Evolutionary conservation across 2,888 invertebrate species (phyloP).

Genomic region (Drosophila leonis): DNA sequence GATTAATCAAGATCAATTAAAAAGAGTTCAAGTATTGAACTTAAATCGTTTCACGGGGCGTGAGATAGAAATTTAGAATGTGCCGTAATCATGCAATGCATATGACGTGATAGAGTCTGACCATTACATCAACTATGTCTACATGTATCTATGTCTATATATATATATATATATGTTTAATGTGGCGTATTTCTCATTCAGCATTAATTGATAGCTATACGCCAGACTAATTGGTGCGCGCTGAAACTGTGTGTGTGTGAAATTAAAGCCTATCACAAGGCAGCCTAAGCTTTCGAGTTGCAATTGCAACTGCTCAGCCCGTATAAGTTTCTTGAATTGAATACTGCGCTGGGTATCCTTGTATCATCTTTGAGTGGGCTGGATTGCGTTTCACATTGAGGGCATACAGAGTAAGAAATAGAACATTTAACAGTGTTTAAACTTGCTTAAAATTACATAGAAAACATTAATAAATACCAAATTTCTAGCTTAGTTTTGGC

Average conservation of each 20-base stretch:
- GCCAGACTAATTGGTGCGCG: not conserved
- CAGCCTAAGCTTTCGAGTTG: not conserved
- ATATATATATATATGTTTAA: not conserved
- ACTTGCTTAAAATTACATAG: not conserved
- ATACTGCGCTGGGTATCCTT: not conserved
- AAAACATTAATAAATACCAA: too few species aligned
- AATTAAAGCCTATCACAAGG: conserved; percentile 5
- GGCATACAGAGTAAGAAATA: too few species aligned
- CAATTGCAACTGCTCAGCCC: not conserved
- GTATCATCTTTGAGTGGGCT: not conserved
- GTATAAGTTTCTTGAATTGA: not conserved
- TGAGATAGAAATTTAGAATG: conserved; percentile 68
- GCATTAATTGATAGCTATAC: not conserved
- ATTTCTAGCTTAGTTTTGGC: too few species aligned
- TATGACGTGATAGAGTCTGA: conserved; percentile 20
- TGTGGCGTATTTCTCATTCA: not conserved
- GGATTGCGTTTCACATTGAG: not conserved
- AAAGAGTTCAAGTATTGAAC: conserved; percentile 79
- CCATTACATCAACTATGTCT: conserved; percentile 1
- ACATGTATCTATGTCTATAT: conserved; percentile 6
- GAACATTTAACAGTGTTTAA: not conserved
- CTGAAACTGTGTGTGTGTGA: not conserved
- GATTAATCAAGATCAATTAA: conserved; percentile 80
- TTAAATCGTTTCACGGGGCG: conserved; percentile 61
- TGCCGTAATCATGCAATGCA: conserved; percentile 44